phyloP scores from a whole-genome alignment of 2,113 vertebrate genomes.

The Phaethornis superciliosus region DNA sequence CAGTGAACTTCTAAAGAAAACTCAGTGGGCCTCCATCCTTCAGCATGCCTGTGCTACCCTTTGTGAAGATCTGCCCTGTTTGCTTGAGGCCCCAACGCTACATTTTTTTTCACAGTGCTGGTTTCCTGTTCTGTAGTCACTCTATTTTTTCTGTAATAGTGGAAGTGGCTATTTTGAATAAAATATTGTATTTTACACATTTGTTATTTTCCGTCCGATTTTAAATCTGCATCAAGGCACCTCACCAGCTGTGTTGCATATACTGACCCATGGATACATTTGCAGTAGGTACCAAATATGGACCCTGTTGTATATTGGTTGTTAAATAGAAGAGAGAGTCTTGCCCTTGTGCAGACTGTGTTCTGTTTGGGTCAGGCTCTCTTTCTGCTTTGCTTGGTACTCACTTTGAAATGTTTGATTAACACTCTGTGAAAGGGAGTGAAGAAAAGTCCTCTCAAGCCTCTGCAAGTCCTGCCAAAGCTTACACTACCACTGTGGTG shows the following conservation, averaged over 20 bases:
- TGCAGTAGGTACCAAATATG: neutral
- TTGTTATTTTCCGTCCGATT: neutral
- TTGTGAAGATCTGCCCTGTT: neutral
- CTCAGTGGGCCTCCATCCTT: neutral
- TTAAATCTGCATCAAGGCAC: neutral
- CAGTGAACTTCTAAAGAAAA: neutral
- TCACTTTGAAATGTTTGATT: neutral
- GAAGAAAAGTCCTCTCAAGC: neutral
- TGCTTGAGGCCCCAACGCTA: neutral
- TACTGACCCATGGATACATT: neutral
- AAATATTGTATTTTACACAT: neutral
- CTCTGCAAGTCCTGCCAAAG: neutral
- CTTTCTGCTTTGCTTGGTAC: neutral
- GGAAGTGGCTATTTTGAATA: neutral
- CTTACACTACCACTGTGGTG: neutral
- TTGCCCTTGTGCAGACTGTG: neutral
- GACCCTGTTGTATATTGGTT: neutral
- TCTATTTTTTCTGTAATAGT: neutral
- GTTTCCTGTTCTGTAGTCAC: neutral
- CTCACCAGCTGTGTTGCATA: neutral
- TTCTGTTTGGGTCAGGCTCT: neutral
- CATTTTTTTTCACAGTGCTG: neutral
- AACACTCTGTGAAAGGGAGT: neutral
- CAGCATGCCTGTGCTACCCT: neutral
- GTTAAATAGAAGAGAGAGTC: neutral